A percentile compares a stretch with the other conserved stretches of the same genome.
Evolutionary conservation across 2,888 invertebrate genomes (phyloP).

Genomic region (Drepanosiphum platanoidis): DNA sequence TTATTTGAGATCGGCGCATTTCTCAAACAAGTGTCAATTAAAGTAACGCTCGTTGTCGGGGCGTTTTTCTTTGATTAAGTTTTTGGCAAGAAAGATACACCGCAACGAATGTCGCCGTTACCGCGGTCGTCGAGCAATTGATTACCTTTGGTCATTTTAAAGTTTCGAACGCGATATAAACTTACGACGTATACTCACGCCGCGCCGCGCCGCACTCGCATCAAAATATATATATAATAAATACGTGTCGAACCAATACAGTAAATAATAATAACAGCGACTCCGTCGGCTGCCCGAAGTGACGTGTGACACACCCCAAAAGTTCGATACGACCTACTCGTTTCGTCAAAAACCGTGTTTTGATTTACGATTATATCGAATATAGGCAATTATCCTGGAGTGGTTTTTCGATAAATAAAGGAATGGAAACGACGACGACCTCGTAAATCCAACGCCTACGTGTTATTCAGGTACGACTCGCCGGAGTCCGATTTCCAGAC

Average conservation of each 20-base stretch:
- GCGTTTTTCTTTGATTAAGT: conserved; percentile 31
- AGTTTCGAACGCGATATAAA: not conserved
- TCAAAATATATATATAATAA: not conserved
- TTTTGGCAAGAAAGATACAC: conserved; percentile 16
- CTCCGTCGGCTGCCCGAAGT: conserved; percentile 8
- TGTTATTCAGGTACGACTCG: not conserved
- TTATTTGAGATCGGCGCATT: not conserved
- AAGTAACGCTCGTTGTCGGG: not conserved
- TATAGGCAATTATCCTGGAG: not conserved
- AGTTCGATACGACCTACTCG: conserved; percentile 1
- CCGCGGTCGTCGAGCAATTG: conserved; percentile 1
- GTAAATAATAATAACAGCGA: not conserved
- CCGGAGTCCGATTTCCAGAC: not conserved
- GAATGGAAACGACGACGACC: conserved; percentile 25
- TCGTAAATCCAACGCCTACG: conserved; percentile 39
- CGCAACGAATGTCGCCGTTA: not conserved
- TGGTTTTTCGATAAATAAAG: conserved; percentile 14
- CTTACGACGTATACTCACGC: not conserved
- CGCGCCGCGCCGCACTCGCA: not conserved
- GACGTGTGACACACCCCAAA: conserved; percentile 24
- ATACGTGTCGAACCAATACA: not conserved
- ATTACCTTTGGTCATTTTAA: not conserved
- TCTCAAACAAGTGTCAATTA: not conserved
- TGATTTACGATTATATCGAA: conserved; percentile 36
- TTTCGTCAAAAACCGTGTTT: conserved; percentile 29